Evolutionary conservation across 1,140 invertebrate genomes (phyloP), one percentile per base, ranked within the genome.

Genomic region (Temnothorax longispinosus): DNA sequence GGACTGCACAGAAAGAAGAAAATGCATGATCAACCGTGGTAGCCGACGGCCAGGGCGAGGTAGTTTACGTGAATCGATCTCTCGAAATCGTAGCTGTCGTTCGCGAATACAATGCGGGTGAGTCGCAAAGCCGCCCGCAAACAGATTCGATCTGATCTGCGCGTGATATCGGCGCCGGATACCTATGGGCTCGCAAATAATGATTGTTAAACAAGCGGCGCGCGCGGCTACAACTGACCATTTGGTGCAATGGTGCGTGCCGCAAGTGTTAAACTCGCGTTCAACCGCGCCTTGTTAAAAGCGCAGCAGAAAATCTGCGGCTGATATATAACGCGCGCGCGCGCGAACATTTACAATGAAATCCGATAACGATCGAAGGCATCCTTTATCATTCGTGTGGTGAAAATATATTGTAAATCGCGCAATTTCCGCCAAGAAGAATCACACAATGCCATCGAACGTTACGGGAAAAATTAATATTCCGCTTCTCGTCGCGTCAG

Each of bases 121-220:
- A 75, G 78, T 86, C 88, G 85, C 78, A 44, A 32, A 62, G 81
- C 87, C 52, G 87, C 56, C 72, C 54, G 62, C 56, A 76, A 67
- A 87, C 90, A 93, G 91, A 93, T 94, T 78, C 89, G 91, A 93
- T 93, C 92, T 88, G 91, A 93, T 93, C 89, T 84, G 89, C 91
- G 90, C 87, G 82, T 69, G 91, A 94, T 94, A 93, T 92, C 86
- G 67, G 35, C 52, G 21, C 21, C 21, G 67, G 87, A 93, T 93
- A 92, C 62, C 85, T 62, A 88, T 72, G 81, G 75, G 91, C 89
- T 93, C 92, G 92, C 93, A 94, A 94, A 94, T 94, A 94, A 94
- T 92, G 93, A 94, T 94, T 93, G 93, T 94, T 94, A 93, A 92
- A 94, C 91, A 93, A 93, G 91, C 90, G 86, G 85, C 87, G 67